Base-by-base conservation (phyloP, 2,888 invertebrate genomes). In the Dusona sp. region DNA sequence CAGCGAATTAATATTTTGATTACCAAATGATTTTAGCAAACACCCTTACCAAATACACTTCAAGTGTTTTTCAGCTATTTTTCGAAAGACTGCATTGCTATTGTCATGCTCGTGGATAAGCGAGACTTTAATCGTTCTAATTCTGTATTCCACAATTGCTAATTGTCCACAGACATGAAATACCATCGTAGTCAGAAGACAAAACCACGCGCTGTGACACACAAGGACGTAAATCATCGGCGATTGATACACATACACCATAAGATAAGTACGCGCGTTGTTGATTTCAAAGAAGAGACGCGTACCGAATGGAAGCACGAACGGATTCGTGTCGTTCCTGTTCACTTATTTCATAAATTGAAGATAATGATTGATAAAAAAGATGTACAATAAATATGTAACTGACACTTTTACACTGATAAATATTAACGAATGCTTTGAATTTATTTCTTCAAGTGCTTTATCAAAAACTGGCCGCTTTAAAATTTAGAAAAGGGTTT, bases 121-220 rank as follows among this genome's bases (percentile, higher is more conserved):
- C 13, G 83, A 77, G 0, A 85, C 33, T 36, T 64, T 70, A 6
- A 89, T 83, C n/a, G 80, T 79, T 65, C 68, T 70, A 6, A 89
- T 88, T 84, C 86, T 85, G 36, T 89, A 38, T 54, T 85, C 85
- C 65, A 89, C 70, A 61, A 89, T 79, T 3, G 88, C 87, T 48
- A 89, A 83, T 67, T 89, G 88, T 9, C 89, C 89, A 65, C 88
- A 89, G 13, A 89, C 82, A 22, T 89, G 89, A 13, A 89, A 68
- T 36, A 88, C 87, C 65, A 89, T 75, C 11, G 88, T 88, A 13
- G 89, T 89, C n/a, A 89, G 61, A 16, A 89, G 83, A 72, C 89
- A 89, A 33, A 88, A 88, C 86, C 89, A 89, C 3, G 86, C 88
- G 38, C 86, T 89, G 65, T 88, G 89, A 73, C 89, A 87, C 13